Evolutionary conservation across 2,888 invertebrate genomes (phyloP).

Genomic region (Linnaemya tessellans): DNA sequence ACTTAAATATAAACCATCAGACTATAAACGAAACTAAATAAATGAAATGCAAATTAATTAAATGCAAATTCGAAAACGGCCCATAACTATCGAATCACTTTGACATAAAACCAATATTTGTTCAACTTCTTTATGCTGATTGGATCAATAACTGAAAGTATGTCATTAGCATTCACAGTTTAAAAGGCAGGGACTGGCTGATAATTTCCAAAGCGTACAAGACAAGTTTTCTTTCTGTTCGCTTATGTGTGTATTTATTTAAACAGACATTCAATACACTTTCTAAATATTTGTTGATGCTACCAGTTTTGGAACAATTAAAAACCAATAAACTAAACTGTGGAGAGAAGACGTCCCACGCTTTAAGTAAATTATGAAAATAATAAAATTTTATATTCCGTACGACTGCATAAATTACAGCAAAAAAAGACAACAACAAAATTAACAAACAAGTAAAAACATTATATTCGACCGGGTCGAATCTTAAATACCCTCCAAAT

Average conservation of each 20-base stretch:
- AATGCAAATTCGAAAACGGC: no score
- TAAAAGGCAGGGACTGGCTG: neutral
- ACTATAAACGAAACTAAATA: no score
- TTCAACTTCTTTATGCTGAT: neutral
- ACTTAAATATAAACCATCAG: no score
- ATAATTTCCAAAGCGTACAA: neutral
- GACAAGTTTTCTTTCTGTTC: neutral
- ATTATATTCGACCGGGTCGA: no score
- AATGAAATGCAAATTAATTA: no score
- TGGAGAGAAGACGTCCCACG: conserved; percentile 21
- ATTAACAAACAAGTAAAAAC: no score
- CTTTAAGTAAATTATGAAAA: conserved; percentile 40
- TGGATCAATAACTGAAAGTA: neutral
- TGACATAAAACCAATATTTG: conserved; percentile 4
- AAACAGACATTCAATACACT: conserved; percentile 17
- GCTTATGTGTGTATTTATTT: conserved; percentile 6
- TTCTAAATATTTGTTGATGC: conserved; percentile 46
- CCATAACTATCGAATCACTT: no score
- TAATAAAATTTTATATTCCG: neutral
- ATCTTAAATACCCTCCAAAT: no score
- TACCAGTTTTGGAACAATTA: conserved; percentile 55
- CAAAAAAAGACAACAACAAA: conserved; percentile 1
- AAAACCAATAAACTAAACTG: conserved; percentile 2
- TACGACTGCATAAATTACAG: neutral
- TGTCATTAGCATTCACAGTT: neutral